These are phyloP conservation scores for Pelecanoides urinatrix DNA, from an alignment of 2,113 vertebrate species.

Conservation along the genomic window DNA sequence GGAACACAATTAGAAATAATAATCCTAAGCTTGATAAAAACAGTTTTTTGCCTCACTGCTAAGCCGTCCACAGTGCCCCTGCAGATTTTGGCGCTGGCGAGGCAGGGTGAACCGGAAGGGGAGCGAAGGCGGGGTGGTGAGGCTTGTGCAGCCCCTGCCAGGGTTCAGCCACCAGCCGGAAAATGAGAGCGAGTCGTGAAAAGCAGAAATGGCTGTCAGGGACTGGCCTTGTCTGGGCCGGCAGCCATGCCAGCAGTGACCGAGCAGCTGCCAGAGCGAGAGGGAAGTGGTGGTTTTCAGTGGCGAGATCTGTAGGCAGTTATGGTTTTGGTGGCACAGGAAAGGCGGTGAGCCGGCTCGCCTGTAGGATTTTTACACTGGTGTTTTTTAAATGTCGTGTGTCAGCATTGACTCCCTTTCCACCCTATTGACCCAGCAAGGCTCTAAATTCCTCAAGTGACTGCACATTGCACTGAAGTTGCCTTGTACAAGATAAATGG, in stretches of 20 bases:
- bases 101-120: background rate
- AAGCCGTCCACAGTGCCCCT: background rate
- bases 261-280: accelerated
- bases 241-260: background rate
- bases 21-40: background rate
- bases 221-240: background rate
- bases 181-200: accelerated
- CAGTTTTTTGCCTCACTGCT: background rate
- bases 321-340: background rate
- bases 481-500: background rate
- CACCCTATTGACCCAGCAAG: background rate
- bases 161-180: background rate
- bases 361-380: background rate
- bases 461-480: background rate
- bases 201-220: background rate
- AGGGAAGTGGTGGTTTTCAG: background rate
- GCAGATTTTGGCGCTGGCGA: accelerated
- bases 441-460: background rate
- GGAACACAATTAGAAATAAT: background rate
- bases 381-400: background rate
- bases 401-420: background rate
- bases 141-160: background rate
- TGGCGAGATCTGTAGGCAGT: background rate
- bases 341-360: background rate
- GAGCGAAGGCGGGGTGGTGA: accelerated